Conservation (phyloP, 1,140 invertebrate genomes). For the Spodoptera frugiperda region DNA sequence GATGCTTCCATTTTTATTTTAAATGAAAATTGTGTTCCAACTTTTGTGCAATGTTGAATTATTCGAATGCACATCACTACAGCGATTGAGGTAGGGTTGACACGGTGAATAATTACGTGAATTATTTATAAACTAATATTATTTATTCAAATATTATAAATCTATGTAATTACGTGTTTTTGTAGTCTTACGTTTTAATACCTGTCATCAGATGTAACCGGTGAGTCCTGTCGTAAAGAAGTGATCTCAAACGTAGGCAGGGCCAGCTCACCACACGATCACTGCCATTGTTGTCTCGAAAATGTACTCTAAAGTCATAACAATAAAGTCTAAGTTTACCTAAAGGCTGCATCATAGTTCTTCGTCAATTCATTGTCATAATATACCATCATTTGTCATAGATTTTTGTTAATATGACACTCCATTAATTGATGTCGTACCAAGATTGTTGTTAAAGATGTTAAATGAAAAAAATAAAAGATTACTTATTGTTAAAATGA, state of each 20-base stretch:
- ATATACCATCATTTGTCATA: conserved; percentile 35
- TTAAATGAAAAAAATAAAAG: conserved; percentile 6
- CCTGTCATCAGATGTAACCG: conserved; percentile 43
- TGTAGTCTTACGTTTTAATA: conserved; percentile 42
- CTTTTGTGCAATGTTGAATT: no score
- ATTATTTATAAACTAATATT: conserved; percentile 45
- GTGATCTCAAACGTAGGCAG: conserved; percentile 76
- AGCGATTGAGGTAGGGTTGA: neutral
- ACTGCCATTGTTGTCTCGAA: conserved; percentile 67
- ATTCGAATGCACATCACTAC: conserved; percentile 15
- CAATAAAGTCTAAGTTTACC: conserved; percentile 52
- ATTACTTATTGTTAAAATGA: neutral
- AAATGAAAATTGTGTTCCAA: no score
- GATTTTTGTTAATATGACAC: conserved; percentile 30
- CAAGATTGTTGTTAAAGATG: conserved; percentile 14
- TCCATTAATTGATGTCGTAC: conserved; percentile 32
- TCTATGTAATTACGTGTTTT: conserved; percentile 48
- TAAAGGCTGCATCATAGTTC: conserved; percentile 51
- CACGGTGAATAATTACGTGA: neutral
- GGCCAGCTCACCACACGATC: conserved; percentile 51
- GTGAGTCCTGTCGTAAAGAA: conserved; percentile 66
- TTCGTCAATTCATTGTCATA: conserved; percentile 37
- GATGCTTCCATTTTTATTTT: no score
- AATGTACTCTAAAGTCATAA: conserved; percentile 53
- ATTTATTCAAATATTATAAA: conserved; percentile 49